These are phyloP conservation scores for Paradisaea rubra DNA, from an alignment of 2,113 vertebrate species.

Conservation along the genomic window DNA sequence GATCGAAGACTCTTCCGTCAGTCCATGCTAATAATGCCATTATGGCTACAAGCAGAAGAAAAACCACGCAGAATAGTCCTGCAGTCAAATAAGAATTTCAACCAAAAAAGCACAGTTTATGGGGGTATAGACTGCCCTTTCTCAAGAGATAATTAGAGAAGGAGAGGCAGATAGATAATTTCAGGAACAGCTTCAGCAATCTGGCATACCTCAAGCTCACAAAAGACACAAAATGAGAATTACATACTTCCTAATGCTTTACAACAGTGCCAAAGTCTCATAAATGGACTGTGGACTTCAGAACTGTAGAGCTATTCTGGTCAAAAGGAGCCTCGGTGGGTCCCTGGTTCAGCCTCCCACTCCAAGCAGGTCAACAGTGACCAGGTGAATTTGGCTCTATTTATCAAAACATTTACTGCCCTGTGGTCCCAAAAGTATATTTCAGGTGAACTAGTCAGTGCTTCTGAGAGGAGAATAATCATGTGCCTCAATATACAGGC, in stretches of 20 bases:
- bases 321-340: background rate
- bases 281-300: background rate
- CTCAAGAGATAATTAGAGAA: background rate
- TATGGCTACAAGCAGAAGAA: background rate
- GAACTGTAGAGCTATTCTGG: background rate
- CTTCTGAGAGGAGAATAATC: background rate
- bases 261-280: background rate
- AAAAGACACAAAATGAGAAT: background rate
- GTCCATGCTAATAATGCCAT: background rate
- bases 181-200: background rate
- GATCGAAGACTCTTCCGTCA: background rate
- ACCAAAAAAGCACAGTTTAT: background rate
- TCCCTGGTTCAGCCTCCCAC: background rate
- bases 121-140: background rate
- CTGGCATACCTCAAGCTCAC: background rate
- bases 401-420: background rate
- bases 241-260: background rate
- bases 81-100: background rate
- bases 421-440: background rate
- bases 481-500: background rate
- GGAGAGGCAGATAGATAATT: background rate
- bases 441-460: background rate
- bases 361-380: background rate
- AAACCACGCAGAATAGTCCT: background rate
- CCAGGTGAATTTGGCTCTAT: background rate